Base-by-base conservation (phyloP, 2,113 vertebrate genomes). In the Archocentrus centrarchus region DNA sequence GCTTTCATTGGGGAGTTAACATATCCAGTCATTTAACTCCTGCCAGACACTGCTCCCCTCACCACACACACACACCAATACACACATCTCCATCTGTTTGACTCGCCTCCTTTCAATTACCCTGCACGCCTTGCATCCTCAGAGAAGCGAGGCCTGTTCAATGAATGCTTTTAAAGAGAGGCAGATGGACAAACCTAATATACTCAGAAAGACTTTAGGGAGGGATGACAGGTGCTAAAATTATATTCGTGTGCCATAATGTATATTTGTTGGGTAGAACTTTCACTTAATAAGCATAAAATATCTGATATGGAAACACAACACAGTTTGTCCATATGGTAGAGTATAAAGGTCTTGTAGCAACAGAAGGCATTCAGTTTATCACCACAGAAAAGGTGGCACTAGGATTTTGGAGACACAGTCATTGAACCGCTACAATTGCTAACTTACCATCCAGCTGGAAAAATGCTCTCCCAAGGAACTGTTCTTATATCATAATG, bases 91-190 rank as follows among this genome's bases (percentile, higher is more conserved):
- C 91, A 93, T 94, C 88, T 91, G 90, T 88, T 92, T 93, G 92
- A 93, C 88, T 94, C 87, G 68, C 81, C 83, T 88, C 82, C 90
- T 94, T 94, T 94, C 92, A 95, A 92, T 96, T 95, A 95, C 93
- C 92, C 94, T 94, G 92, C 93, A 93, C 93, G 91, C 92, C 63
- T 88, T 75, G 59, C 90, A 85, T 87, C 76, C 60, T 81, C 68
- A 88, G 82, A 93, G 90, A 94, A 94, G 90, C 39, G 9, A 90
- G 90, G 90, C 63, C 86, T 53, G 32, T 87, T 93, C 82, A 73
- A 73, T 37, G 84, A 88, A 88, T 18, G 78, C 79, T 70, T 88
- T 82, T 73, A 86, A 63, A 85, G 20, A 75, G 60, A 77, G 44
- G 80, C 80, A 90, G 86, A 92, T 89, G 90, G 81, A 86, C 66